Evolutionary conservation across 2,797 vertebrate genomes (phyloP).

Genomic region (Falco novaeseelandiae): DNA sequence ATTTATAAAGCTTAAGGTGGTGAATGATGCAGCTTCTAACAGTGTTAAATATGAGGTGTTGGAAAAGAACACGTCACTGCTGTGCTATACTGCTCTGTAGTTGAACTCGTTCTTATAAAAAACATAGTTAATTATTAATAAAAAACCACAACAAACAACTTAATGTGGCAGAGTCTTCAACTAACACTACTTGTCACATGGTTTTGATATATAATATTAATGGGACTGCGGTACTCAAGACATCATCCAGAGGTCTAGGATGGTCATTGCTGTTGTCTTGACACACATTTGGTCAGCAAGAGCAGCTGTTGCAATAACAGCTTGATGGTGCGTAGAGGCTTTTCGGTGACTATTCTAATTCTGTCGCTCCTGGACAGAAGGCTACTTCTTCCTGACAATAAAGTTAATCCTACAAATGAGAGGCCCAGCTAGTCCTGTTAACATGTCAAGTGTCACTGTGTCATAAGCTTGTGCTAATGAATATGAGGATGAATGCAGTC

Average conservation of each 20-base stretch:
- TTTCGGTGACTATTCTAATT: not conserved
- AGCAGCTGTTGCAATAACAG: not conserved
- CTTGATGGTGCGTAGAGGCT: not conserved
- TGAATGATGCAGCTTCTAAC: not conserved
- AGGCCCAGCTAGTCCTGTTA: not conserved
- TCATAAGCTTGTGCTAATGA: not conserved
- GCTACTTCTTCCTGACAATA: not conserved
- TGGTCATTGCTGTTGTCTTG: not conserved
- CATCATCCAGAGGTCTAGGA: not conserved
- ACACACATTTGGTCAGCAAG: not conserved
- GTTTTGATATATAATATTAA: not conserved
- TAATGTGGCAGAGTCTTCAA: not conserved
- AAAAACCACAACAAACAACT: not conserved
- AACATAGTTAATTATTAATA: not conserved
- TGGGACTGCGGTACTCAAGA: not conserved
- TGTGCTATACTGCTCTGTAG: not conserved
- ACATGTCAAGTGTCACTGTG: not conserved
- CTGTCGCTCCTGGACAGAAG: not conserved
- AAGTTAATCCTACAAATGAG: not conserved
- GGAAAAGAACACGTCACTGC: not conserved
- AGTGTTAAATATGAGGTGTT: not conserved
- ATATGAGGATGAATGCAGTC: not conserved
- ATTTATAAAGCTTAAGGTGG: not conserved
- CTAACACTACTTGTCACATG: not conserved
- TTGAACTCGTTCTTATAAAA: not conserved